Conservation (phyloP, 2,113 vertebrate genomes). For the Macrotis lagotis region DNA sequence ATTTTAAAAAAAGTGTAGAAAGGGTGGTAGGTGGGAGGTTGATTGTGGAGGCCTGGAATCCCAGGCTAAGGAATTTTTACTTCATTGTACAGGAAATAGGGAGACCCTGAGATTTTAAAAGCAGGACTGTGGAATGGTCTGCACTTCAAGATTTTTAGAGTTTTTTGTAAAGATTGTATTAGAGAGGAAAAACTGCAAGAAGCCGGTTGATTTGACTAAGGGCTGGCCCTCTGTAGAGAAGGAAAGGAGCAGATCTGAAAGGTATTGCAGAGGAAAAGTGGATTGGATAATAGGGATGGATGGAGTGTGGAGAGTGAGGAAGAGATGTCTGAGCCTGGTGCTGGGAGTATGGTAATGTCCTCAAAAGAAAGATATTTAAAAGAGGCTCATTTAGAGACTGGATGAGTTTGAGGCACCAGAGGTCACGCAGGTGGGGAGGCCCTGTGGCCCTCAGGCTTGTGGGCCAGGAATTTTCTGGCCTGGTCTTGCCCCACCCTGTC, state of each 20-base stretch:
- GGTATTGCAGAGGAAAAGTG: background rate
- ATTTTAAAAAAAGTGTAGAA: too few relatives aligned
- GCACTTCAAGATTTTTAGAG: background rate
- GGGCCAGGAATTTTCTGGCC: background rate
- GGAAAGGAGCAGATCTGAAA: background rate
- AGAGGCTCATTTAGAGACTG: background rate
- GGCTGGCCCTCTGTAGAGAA: background rate
- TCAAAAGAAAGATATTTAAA: background rate
- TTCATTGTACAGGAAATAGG: background rate
- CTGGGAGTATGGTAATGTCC: background rate
- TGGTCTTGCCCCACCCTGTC: background rate
- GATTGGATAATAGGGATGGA: background rate
- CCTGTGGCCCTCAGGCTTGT: background rate
- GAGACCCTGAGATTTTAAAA: background rate
- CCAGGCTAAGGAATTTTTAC: background rate
- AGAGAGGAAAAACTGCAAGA: background rate
- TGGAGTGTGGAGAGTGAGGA: background rate
- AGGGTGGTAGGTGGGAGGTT: background rate
- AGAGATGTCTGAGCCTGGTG: background rate
- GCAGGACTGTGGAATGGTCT: background rate
- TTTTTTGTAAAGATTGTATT: background rate
- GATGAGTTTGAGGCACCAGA: background rate
- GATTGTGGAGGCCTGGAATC: background rate
- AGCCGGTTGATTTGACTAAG: background rate
- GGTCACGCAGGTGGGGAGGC: background rate